These are phyloP conservation scores for Halcyon leucocephala DNA, from an alignment of 2,797 vertebrate genomes.

Conservation along the genomic window DNA sequence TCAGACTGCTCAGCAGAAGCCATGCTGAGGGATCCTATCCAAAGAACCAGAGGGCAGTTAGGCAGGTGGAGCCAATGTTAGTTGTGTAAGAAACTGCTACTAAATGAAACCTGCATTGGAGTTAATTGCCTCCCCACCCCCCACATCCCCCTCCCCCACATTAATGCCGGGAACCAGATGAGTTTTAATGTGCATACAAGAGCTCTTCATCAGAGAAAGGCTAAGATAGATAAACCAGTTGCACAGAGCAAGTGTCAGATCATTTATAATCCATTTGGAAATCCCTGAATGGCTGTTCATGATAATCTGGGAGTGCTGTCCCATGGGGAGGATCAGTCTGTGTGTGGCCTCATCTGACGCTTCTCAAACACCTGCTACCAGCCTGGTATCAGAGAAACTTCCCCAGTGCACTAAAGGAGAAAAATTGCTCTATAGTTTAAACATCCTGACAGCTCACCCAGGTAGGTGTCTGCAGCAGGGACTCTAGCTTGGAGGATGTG, in stretches of 20 bases:
- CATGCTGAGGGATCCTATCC: neutral
- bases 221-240: constrained; percentile 46
- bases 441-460: neutral
- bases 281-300: constrained; percentile 15
- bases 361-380: constrained; percentile 2
- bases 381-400: neutral
- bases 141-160: neutral
- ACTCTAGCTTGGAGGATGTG: neutral
- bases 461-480: neutral
- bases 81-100: neutral
- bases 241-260: constrained; percentile 52
- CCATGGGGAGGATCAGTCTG: neutral
- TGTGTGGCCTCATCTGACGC: neutral
- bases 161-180: constrained; percentile 35
- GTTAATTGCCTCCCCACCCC: constrained; percentile 43
- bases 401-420: neutral
- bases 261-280: constrained; percentile 50
- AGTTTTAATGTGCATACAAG: constrained; percentile 48
- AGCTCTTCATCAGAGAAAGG: constrained; percentile 28
- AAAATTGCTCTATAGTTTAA: neutral
- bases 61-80: neutral
- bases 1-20: neutral
- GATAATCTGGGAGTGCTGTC: neutral
- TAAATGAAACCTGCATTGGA: constrained; percentile 22
- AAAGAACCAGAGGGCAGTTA: neutral